These are phyloP conservation scores for Achroia grisella DNA, from an alignment of 1,140 invertebrate genomes.

Conservation along the genomic window DNA sequence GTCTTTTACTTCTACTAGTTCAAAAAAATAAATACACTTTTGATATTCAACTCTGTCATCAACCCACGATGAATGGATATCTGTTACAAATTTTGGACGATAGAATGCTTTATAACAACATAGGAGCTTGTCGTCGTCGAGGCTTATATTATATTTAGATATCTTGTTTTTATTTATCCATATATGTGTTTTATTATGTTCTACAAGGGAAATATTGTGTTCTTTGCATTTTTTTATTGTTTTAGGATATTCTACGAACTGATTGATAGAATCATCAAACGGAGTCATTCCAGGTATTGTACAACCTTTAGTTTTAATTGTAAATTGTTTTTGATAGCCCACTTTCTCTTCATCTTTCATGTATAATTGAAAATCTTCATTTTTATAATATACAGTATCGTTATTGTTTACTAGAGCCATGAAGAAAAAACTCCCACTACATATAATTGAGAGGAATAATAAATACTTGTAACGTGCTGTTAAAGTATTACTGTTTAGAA, in stretches of 20 bases:
- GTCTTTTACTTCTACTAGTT: constrained; percentile 45
- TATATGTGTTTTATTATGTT: constrained; percentile 76
- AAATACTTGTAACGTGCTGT: too few species aligned
- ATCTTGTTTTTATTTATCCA: constrained; percentile 55
- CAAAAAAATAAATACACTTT: constrained; percentile 49
- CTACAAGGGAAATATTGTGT: constrained; percentile 63
- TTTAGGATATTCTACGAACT: constrained; percentile 29
- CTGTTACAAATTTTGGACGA: constrained; percentile 58
- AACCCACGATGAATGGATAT: constrained; percentile 31
- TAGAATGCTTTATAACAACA: constrained; percentile 78
- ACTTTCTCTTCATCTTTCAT: too few species aligned
- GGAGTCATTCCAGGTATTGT: constrained; percentile 84
- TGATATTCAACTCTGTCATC: constrained; percentile 52
- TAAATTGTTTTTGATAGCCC: background rate
- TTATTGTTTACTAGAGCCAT: too few species aligned
- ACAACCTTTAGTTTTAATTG: constrained; percentile 78
- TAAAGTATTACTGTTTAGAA: too few species aligned
- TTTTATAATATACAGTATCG: too few species aligned
- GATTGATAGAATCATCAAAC: constrained; percentile 71
- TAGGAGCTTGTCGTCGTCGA: constrained; percentile 25
- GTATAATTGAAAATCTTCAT: too few species aligned
- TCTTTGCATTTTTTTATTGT: constrained; percentile 32
- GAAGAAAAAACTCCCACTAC: too few species aligned
- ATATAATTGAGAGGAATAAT: too few species aligned
- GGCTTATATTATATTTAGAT: constrained; percentile 58